Percentiles rank a stretch among this genome's conserved stretches.
Evolutionary conservation across 37 sponge, comb jelly and placozoan species (phyloP).

Genomic region (Crambe crambe): DNA sequence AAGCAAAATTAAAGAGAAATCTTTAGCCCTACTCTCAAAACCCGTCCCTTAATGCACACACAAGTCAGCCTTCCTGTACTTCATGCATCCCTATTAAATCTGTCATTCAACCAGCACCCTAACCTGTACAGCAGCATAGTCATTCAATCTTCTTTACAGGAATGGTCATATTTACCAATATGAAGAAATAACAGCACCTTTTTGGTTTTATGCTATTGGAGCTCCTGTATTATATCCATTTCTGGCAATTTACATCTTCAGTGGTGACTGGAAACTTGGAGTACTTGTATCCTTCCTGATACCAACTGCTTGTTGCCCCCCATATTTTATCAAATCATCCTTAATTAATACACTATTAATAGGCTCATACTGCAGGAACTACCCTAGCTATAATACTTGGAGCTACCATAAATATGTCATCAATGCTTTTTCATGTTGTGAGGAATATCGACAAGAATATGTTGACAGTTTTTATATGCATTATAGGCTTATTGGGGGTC

Average conservation of each 20-base stretch:
- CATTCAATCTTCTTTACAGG: too few species aligned
- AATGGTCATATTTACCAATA: background rate
- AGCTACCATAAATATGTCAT: background rate
- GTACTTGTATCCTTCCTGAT: background rate
- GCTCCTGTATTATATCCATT: background rate
- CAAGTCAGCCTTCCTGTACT: background rate
- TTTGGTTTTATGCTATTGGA: slow-evolving; percentile 5
- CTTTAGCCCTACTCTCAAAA: too few species aligned
- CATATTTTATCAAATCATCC: too few species aligned
- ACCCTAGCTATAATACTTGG: background rate
- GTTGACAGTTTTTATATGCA: background rate
- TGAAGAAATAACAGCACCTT: background rate
- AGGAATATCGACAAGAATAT: background rate
- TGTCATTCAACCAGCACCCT: too few species aligned
- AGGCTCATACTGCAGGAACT: background rate
- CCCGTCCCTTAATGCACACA: too few species aligned
- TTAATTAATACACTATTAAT: background rate
- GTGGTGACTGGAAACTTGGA: background rate
- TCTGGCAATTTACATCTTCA: background rate
- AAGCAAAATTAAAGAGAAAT: too few species aligned
- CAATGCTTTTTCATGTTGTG: background rate
- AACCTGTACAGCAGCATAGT: too few species aligned
- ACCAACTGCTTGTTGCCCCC: background rate
- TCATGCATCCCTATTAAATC: too few species aligned
- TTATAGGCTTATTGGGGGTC: background rate